These are phyloP conservation scores for Antheraea yamamai DNA, from an alignment of 2,888 invertebrate species.

Conservation along the genomic window DNA sequence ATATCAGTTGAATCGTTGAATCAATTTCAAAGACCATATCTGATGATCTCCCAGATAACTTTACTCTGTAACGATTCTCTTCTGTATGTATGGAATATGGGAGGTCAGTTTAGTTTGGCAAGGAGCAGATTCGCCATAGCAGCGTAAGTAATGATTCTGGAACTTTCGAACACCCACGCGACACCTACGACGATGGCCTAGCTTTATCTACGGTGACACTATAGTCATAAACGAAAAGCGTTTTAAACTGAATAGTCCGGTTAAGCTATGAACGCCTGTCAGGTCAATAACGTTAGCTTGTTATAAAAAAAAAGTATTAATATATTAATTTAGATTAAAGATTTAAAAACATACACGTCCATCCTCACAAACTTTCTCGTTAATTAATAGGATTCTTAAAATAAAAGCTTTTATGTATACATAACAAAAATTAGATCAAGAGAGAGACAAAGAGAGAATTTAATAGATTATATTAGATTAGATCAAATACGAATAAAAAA, in stretches of 20 bases:
- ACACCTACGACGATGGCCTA: conserved; percentile 62
- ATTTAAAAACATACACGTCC: too few relatives aligned
- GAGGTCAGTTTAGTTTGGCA: conserved; percentile 50
- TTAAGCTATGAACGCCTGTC: not conserved
- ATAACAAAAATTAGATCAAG: too few relatives aligned
- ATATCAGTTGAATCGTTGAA: conserved; percentile 41
- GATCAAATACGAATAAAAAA: too few relatives aligned
- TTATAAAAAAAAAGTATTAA: too few relatives aligned
- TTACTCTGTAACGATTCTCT: not conserved
- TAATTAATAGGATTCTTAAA: too few relatives aligned
- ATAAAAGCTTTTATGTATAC: too few relatives aligned
- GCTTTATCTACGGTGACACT: conserved; percentile 51
- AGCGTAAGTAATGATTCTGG: conserved; percentile 70
- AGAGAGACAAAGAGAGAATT: too few relatives aligned
- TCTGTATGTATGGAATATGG: conserved; percentile 24
- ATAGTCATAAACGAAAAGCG: conserved; percentile 37
- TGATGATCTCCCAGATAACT: conserved; percentile 35
- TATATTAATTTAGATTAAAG: too few relatives aligned
- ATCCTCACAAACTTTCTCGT: too few relatives aligned
- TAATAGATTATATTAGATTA: too few relatives aligned
- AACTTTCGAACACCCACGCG: conserved; percentile 74
- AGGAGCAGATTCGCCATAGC: conserved; percentile 55
- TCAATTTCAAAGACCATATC: conserved; percentile 50
- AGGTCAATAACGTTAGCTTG: too few relatives aligned
- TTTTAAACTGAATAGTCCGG: not conserved